Percentiles rank a stretch among this genome's conserved stretches.
Conservation (phyloP, 1,140 invertebrate species). For the Drosophila truncata region DNA sequence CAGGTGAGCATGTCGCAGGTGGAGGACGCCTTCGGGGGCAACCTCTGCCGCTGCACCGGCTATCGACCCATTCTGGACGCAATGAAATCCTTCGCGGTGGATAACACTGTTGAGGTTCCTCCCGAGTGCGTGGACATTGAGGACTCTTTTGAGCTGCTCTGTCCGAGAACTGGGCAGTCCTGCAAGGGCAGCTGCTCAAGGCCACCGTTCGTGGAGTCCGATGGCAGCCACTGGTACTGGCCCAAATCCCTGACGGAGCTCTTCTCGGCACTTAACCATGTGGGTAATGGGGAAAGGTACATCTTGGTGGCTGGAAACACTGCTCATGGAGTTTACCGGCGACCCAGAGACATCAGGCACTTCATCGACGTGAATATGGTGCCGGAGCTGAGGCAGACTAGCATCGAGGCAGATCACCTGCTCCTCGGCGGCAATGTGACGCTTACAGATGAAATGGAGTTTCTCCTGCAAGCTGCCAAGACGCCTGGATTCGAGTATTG, state of each 20-base stretch:
- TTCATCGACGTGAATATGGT: constrained; percentile 89
- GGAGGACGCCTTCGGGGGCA: constrained; percentile 92
- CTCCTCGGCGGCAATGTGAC: constrained; percentile 89
- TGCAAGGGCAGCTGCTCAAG: constrained; percentile 66
- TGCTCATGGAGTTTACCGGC: constrained; percentile 88
- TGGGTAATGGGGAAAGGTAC: constrained; percentile 81
- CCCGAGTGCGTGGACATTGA: constrained; percentile 72
- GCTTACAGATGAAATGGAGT: constrained; percentile 88
- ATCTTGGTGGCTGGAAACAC: constrained; percentile 87
- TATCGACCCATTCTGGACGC: constrained; percentile 94
- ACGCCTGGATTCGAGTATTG: constrained; percentile 86
- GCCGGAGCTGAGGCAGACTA: constrained; percentile 87
- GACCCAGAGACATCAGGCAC: constrained; percentile 85
- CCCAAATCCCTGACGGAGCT: constrained; percentile 86
- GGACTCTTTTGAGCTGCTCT: constrained; percentile 61
- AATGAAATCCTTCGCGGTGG: too few species aligned
- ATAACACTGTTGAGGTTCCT: constrained; percentile 88
- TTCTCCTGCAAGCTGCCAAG: constrained; percentile 87
- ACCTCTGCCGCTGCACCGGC: constrained; percentile 95
- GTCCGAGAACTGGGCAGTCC: constrained; percentile 56
- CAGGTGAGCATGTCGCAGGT: constrained; percentile 89
- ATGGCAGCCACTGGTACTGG: constrained; percentile 68
- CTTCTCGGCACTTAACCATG: constrained; percentile 87
- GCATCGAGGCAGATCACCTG: constrained; percentile 86
- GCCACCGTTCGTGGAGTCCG: constrained; percentile 73